Base-by-base conservation (phyloP, 2,797 vertebrate species). In the Benthosema pterotum region DNA sequence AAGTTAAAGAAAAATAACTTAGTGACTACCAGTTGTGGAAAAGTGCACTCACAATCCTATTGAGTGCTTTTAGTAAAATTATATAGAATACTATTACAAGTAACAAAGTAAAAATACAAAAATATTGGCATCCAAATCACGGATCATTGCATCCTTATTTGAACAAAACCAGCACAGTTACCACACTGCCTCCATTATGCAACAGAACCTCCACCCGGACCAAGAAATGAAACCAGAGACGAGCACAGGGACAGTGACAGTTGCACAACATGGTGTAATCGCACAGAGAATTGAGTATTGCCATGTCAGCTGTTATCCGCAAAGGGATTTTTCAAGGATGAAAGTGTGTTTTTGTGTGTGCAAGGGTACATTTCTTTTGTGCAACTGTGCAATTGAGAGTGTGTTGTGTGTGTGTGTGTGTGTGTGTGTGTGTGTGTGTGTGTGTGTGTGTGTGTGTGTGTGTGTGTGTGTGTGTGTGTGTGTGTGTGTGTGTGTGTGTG, bases 291-390 rank as follows among this genome's bases (percentile, higher is more conserved):
- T 74, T 50, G 52, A 57, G 43, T 22, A 8, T 58, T n/a, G 59
- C 63, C 68, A 52, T 46, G 66, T 82, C 72, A 83, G 76, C 71
- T 83, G 72, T 76, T 83, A 71, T 76, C 77, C 57, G 68, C 25
- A 43, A 0, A 17, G 19, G 7, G 42, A 72, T 73, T 72, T 78
- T 38, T 67, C 74, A 76, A 78, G 64, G 63, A 28, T 71, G 65
- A 42, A 12, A 11, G 47, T 22, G 17, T 42, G n/a, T 38, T 60
- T 11, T 8, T n/a, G 58, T 11, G 12, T n/a, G 58, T 57, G 11
- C 49, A 14, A 22, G 25, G 15, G 14, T 59, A 49, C 52, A 16
- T 53, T 50, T 67, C 15, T 63, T 15, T 28, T 57, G 46, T 50
- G 22, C 38, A n/a, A 46, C 15, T 19, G 32, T 54, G 60, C 25